Evolutionary conservation across 1,140 invertebrate species (phyloP), one percentile per base, ranked within the genome.

Genomic region (Leptonema lineaticorne): DNA sequence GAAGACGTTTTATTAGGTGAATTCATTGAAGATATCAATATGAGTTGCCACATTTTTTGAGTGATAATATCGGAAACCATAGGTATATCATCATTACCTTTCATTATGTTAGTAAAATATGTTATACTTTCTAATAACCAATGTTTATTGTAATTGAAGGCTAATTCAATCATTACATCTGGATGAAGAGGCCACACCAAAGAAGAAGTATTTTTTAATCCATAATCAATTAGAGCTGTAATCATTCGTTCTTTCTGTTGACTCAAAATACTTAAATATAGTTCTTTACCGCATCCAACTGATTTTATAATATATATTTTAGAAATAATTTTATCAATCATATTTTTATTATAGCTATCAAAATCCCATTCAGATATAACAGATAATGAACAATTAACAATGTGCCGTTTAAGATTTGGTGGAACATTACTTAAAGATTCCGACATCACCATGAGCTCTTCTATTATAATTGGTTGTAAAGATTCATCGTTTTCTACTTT

Each of bases 151-250:
- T 79, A 78, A 64, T 78, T 76, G 66, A 82, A 81, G 37, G 78
- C 81, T 7, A 82, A 68, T 69, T 82, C 79, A 16, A 82, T 74
- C 79, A 82, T 82, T 68, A 81, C 79, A 69, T 82, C 79, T 53
- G 80, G 78, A 60, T 69, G 59, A 2, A 72, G 20, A 24, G 63
- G 67, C 70, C 70, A 72, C 4, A 41, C 28, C 2, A 66, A 33
- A 24, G 30, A 57, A 2, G 48, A 37, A 6, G 63, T 45, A 20
- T 69, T 28, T 53, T 65, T 62, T 30, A 41, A 48, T 45, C 69
- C 70, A 57, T 53, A 66, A 20, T 57, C 37, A 1, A 33, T 62
- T 3, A 72, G 60, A 30, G 53, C 58, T 14, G 41, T 62, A 0
- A 72, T 56, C 41, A 69, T 45, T 62, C 41, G 16, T 18, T 66